Evolutionary conservation across 37 sponge, comb jelly and placozoan genomes (phyloP), one percentile per base, ranked within the genome.

Genomic region (Eunapius fragilis): DNA sequence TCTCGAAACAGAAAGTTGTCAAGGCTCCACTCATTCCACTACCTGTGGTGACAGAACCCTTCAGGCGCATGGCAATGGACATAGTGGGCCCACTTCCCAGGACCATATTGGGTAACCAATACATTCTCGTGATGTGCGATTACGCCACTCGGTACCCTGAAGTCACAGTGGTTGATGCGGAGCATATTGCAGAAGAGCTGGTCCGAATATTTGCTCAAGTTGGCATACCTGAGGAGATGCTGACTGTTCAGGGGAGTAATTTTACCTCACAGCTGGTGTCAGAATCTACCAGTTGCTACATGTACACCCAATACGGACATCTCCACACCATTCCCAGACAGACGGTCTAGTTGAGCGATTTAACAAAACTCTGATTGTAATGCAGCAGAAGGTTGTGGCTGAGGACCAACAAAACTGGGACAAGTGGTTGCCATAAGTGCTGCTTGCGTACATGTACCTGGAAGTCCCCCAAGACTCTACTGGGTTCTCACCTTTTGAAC

Each of bases 341-440:
- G 79, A 87, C 67, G 87, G 87, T 25, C 71, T 87, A 36, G 87
- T 87, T 24, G 81, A 87, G 67, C 41, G 87, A 24, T 87, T 87
- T 58, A 80, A 80, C 69, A 26, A 22, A 32, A 87, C 81, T 22
- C 36, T 87, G 67, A 87, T 80, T 34, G 67, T 32, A 19, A 84
- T 84, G 76, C 69, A 75, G 4, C 5, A 25, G 76, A 83, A 74
- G 79, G 28, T 74, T 31, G 68, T 27, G 22, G 45, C n/a, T 11
- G 37, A 74, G 35, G 37, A 71, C 14, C 67, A 45, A 30, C 37
- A 58, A 23, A 36, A 79, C 31, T 85, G 79, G 84, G 84, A 83
- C 84, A 74, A 71, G 79, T 30, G 25, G 27, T 48, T 83, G 23
- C 84, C 75, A 25, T 83, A 83, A 19, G n/a, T 83, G 75, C 58